Base-by-base conservation (phyloP, 2,888 invertebrate genomes). In the Orchesellides sinensis region DNA sequence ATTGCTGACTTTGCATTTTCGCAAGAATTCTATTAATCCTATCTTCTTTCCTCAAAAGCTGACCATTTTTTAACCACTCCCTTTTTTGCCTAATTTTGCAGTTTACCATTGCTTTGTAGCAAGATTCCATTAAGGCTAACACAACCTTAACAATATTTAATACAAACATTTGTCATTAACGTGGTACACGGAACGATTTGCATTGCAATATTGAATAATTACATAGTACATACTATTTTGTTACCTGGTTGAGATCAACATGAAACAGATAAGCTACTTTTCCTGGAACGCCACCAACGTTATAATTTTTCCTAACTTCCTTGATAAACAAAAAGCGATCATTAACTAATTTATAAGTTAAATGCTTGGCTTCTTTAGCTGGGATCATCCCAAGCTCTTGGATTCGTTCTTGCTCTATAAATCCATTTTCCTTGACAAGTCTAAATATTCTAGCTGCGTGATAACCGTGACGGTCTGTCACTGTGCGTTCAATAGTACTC, bases 341-440 rank as follows among this genome's bases (percentile, higher is more conserved):
- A 89, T 96, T 95, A 65, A 97, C 91, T 85, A 99, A 91, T 87
- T 93, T 94, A 90, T 97, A 98, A 0, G 96, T 94, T 14, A 97
- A 90, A 85, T 95, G 93, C 90, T 98, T 98, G 1, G 96, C 96
- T 90, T 98, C 97, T 90, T 98, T 98, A 25, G 96, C 94, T 0
- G 96, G 96, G 88, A 98, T 93, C 98, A 98, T 97, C 0, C 96
- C 97, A 87, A 95, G 91, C 89, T 96, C 95, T 89, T 98, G 97
- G 79, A 98, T 95, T 89, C 96, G 94, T 84, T 96, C 97, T 88
- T 97, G 96, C 90, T 98, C 98, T 81, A 98, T 93, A 89, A 93
- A 96, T 87, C 94, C 94, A 89, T 95, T 95, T 47, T 92, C 90
- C 65, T 94, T 92, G 35, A 98, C 93, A 84, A 98, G 92, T 92